phyloP scores from a whole-genome alignment of 2,888 invertebrate genomes.

The Nasonovia ribisnigri region DNA sequence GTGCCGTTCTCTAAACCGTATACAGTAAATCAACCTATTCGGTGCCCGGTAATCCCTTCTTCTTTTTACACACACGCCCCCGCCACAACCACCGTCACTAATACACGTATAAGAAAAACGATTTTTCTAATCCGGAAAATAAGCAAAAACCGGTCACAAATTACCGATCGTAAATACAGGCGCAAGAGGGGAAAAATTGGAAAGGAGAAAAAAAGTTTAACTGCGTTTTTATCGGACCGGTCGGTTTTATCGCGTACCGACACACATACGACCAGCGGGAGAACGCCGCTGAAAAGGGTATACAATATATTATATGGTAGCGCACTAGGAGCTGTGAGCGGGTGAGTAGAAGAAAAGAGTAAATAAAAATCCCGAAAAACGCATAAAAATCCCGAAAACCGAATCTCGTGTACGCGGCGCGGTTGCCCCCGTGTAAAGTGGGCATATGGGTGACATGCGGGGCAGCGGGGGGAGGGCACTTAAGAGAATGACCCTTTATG shows the following conservation, averaged over 20 bases:
- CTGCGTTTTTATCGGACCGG: conserved; percentile 59
- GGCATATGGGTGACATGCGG: background rate
- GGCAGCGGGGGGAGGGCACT: conserved; percentile 23
- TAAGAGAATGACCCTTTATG: conserved; percentile 64
- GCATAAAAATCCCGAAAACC: conserved; percentile 61
- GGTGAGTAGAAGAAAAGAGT: background rate
- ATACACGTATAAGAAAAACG: conserved; percentile 28
- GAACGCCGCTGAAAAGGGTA: background rate
- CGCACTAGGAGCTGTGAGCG: background rate
- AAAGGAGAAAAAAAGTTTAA: conserved; percentile 54
- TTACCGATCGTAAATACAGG: conserved; percentile 57
- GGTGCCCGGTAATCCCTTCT: conserved; percentile 38
- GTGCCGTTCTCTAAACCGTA: background rate
- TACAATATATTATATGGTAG: background rate
- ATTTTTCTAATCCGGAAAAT: conserved; percentile 63
- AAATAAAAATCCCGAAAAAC: conserved; percentile 64
- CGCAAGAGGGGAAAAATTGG: background rate
- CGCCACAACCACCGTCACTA: background rate
- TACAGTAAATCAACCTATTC: conserved; percentile 57
- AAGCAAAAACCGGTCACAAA: conserved; percentile 65
- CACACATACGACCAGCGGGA: background rate
- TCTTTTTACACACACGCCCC: background rate
- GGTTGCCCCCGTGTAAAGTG: background rate
- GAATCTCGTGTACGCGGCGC: background rate
- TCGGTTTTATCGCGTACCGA: conserved; percentile 59